phyloP scores from a whole-genome alignment of 1,140 invertebrate genomes.

The Aporrectodea caliginosa region DNA sequence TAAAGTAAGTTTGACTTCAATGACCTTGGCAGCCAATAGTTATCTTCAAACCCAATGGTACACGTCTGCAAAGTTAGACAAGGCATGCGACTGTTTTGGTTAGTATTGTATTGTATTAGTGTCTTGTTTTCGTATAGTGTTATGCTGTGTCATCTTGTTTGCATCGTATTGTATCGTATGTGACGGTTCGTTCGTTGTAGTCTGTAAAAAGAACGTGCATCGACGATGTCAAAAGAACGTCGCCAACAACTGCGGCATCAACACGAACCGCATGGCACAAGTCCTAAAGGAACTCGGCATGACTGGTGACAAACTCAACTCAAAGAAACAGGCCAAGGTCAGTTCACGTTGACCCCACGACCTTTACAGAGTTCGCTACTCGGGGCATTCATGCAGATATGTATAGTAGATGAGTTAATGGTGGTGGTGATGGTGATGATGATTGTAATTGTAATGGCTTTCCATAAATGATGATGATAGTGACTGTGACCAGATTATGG shows the following conservation, averaged over 20 bases:
- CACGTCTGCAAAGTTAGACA: no score
- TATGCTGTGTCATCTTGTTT: no score
- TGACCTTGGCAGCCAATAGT: no score
- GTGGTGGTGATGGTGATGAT: constrained; percentile 64
- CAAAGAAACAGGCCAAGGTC: constrained; percentile 64
- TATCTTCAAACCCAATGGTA: no score
- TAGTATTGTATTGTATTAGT: no score
- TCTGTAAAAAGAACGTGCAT: constrained; percentile 94
- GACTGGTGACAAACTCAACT: constrained; percentile 72
- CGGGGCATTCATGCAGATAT: constrained; percentile 90
- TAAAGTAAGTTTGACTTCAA: no score
- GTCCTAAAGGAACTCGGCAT: constrained; percentile 87
- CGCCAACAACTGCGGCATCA: constrained; percentile 97
- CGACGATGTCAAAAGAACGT: constrained; percentile 98
- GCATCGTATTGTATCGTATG: no score
- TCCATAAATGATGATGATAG: no score
- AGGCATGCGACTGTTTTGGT: no score
- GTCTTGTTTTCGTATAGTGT: no score
- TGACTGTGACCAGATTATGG: no score
- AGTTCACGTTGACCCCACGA: not conserved
- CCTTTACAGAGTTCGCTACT: constrained; percentile 60
- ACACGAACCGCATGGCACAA: constrained; percentile 91
- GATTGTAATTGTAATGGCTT: no score
- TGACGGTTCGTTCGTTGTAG: constrained; percentile 41
- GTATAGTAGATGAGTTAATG: constrained; percentile 89